Base-by-base conservation (phyloP, 2,797 vertebrate genomes). In the Hylomyscus alleni region DNA sequence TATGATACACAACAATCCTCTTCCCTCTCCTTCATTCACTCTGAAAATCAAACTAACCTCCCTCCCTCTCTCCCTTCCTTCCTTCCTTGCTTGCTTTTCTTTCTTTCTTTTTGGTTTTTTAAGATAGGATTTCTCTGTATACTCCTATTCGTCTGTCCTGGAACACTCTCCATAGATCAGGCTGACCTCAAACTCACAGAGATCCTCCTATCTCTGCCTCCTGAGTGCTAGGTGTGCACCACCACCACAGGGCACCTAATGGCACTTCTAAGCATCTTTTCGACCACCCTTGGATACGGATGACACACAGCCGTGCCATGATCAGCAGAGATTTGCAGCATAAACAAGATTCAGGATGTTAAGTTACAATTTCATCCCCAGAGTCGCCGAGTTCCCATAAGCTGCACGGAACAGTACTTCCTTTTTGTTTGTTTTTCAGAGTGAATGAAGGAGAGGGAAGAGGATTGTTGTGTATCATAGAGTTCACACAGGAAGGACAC, bases 1-100 rank as follows among this genome's bases (percentile, higher is more conserved):
- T 13, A 13, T 14, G 47, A 12, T 17, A 0, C 1, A 19, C 1
- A 31, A 26, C 2, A 22, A 4, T 34, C 62, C 62, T 40, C 34
- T 40, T 81, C 77, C 47, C 62, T 77, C 34, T 29, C 31, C 29
- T 10, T 40, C 58, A 2, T 82, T 34, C 14, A 9, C 37, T 24
- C 58, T 3, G 86, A 22, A 81, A 83, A 81, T 50, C 37, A 94
- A 90, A 44, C 86, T n/a, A n/a, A n/a, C n/a, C 24, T 72, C 60
- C 26, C 22, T 56, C 19, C 19, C 56, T 72, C n/a, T 17, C 34
- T 69, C 34, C 14, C 58, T 60, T 2, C 24, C 56, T 58, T 7
- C 6, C 56, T 58, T 7, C 6, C 58, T 44, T 44, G 44, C 44
- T 44, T 69, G 11, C 34, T 5, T 73, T 20, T 73, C 7, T 73